Percentiles rank a stretch among this genome's conserved stretches.
Conservation (phyloP, 2,888 invertebrate genomes). For the Rhopalosiphum nymphaeae region DNA sequence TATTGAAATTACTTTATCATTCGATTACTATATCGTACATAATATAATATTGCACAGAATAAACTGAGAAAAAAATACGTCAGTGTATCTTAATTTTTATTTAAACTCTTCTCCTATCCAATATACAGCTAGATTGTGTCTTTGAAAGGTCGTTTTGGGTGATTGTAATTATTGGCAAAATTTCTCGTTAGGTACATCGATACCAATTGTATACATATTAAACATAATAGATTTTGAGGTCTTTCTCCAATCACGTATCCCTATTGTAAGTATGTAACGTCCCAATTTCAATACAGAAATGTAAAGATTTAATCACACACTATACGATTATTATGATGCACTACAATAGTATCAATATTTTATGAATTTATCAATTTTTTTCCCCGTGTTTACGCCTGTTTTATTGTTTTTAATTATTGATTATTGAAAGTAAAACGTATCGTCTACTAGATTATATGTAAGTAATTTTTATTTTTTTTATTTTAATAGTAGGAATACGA, state of each 20-base stretch:
- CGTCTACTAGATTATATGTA: background rate
- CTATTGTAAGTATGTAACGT: background rate
- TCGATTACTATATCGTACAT: background rate
- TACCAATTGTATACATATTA: background rate
- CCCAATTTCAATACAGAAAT: background rate
- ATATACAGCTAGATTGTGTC: background rate
- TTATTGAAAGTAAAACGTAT: background rate
- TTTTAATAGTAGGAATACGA: background rate
- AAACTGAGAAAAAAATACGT: background rate
- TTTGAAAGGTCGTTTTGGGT: background rate
- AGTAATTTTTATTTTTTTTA: background rate
- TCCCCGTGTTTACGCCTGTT: background rate
- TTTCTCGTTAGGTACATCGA: background rate
- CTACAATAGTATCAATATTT: background rate
- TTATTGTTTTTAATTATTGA: background rate
- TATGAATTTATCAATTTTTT: background rate
- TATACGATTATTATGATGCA: background rate
- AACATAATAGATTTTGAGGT: background rate
- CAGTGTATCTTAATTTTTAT: background rate
- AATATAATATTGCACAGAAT: background rate
- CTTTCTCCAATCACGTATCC: background rate
- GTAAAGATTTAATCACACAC: background rate
- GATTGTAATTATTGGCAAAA: background rate
- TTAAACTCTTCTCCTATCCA: background rate
- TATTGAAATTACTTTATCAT: background rate